phyloP scores from a whole-genome alignment of 2,888 invertebrate species.

The Trachelus troglodyta region DNA sequence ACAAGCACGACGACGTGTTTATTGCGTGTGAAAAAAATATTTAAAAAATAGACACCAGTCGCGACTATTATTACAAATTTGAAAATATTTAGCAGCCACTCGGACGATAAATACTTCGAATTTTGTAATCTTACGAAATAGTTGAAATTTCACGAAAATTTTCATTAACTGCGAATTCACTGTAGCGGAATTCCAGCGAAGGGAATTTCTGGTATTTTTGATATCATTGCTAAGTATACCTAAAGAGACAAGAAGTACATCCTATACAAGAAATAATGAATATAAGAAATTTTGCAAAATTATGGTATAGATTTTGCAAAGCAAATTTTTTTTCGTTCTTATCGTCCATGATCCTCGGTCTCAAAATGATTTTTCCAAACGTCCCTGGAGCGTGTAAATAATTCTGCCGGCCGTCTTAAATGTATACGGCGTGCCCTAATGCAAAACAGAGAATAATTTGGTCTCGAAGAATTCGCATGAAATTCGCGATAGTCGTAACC shows the following conservation, averaged over 20 bases:
- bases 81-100: too few species aligned
- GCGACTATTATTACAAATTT: too few species aligned
- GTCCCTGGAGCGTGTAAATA: background rate
- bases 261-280: background rate
- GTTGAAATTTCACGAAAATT: too few species aligned
- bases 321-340: background rate
- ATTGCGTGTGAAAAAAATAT: background rate
- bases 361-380: background rate
- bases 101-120: too few species aligned
- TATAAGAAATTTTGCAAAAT: background rate
- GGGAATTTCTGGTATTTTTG: background rate
- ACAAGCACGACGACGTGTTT: constrained; percentile 14
- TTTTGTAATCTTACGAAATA: too few species aligned
- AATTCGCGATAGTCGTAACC: constrained; percentile 12
- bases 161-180: too few species aligned
- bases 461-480: constrained; percentile 10
- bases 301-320: background rate
- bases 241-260: background rate
- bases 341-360: too few species aligned
- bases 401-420: background rate
- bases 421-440: background rate
- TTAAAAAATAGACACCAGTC: background rate
- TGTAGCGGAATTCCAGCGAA: background rate
- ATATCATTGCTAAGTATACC: background rate
- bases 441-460: background rate